Evolutionary conservation across 2,888 invertebrate species (phyloP).

Genomic region (Kryphioiulus occultus): DNA sequence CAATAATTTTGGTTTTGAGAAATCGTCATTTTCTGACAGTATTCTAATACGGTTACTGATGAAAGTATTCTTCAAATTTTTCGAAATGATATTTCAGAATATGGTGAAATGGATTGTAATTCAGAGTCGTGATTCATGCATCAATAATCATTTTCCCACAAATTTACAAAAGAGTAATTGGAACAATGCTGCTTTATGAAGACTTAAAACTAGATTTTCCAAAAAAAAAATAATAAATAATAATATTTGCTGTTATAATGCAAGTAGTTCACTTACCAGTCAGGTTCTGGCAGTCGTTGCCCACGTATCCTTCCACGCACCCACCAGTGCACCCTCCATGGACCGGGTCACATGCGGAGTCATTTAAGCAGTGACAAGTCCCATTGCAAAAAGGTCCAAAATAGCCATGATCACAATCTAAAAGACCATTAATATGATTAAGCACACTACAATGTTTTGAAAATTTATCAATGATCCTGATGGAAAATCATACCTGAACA

Average conservation of each 20-base stretch:
- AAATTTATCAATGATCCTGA: too few relatives aligned
- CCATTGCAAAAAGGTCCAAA: not conserved
- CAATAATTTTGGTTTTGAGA: too few relatives aligned
- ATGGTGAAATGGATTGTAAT: too few relatives aligned
- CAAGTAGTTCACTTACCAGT: not conserved
- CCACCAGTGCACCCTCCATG: not conserved
- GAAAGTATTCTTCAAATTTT: too few relatives aligned
- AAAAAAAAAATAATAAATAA: not conserved
- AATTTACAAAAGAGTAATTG: too few relatives aligned
- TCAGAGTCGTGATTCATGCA: too few relatives aligned
- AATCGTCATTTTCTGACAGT: too few relatives aligned
- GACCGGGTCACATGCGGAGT: not conserved
- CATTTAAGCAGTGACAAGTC: not conserved
- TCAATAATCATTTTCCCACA: too few relatives aligned
- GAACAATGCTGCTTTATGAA: not conserved
- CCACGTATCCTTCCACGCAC: not conserved
- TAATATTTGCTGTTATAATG: not conserved
- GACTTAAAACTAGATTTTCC: not conserved
- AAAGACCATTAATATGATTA: not conserved
- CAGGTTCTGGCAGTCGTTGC: not conserved
- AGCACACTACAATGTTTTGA: too few relatives aligned
- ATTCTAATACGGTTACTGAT: too few relatives aligned
- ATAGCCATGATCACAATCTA: not conserved
- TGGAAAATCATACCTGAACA: not conserved
- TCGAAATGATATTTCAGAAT: too few relatives aligned